These are phyloP conservation scores for Macrocentrus cingulum DNA, from an alignment of 1,140 invertebrate species.

Conservation along the genomic window DNA sequence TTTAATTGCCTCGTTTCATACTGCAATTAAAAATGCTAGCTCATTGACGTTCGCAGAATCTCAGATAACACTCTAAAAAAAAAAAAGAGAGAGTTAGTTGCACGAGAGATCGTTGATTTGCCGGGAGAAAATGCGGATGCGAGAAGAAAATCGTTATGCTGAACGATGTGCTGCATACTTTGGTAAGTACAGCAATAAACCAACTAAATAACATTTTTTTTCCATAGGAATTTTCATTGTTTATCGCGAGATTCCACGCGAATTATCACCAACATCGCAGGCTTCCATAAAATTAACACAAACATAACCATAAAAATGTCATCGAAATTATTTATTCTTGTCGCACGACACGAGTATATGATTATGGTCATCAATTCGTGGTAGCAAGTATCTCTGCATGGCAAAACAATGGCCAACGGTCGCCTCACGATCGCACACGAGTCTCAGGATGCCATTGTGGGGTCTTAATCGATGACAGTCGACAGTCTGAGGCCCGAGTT, in stretches of 20 bases:
- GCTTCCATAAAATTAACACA: too few relatives aligned
- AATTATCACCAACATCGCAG: too few relatives aligned
- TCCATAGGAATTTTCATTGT: too few relatives aligned
- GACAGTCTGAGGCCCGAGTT: background rate
- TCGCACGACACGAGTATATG: too few relatives aligned
- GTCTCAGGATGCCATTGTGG: background rate
- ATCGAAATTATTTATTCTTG: too few relatives aligned
- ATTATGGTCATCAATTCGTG: slow-evolving; percentile 1
- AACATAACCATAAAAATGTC: too few relatives aligned
- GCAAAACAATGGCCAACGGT: slow-evolving; percentile 41
- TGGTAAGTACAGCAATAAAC: slow-evolving; percentile 44
- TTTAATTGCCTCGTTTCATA: slow-evolving; percentile 32
- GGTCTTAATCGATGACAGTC: slow-evolving; percentile 12
- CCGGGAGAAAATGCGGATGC: slow-evolving; percentile 44
- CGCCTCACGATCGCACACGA: slow-evolving; percentile 11
- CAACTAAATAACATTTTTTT: background rate
- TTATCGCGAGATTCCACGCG: too few relatives aligned
- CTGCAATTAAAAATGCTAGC: slow-evolving; percentile 27
- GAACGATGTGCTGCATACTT: slow-evolving; percentile 48
- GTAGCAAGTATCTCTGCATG: background rate
- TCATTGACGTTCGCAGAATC: slow-evolving; percentile 30
- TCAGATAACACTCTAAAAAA: background rate
- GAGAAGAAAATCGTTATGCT: slow-evolving; percentile 46
- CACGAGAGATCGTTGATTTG: background rate
- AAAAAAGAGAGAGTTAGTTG: slow-evolving; percentile 3